These are phyloP conservation scores for Pseudoips prasinana DNA, from an alignment of 2,888 invertebrate genomes.

Conservation along the genomic window DNA sequence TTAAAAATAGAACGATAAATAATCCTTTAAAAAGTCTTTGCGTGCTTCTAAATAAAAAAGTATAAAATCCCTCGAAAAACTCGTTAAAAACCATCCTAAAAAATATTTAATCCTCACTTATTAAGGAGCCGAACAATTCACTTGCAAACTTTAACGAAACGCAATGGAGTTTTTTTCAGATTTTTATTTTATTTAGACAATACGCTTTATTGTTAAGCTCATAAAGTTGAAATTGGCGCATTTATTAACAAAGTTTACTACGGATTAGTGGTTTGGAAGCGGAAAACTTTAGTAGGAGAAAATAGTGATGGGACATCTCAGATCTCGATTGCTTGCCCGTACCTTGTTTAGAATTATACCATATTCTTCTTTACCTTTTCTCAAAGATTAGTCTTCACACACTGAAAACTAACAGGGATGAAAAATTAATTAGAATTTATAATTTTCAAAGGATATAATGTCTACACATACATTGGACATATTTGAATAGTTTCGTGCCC, in stretches of 20 bases:
- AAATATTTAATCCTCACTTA: slow-evolving; percentile 42
- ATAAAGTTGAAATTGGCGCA: slow-evolving; percentile 52
- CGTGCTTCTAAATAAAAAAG: neutral
- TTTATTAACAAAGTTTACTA: slow-evolving; percentile 52
- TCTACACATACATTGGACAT: no score
- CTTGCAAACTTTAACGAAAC: slow-evolving; percentile 36
- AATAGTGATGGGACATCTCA: slow-evolving; percentile 24
- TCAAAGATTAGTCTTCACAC: no score
- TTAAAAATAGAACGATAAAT: slow-evolving; percentile 7
- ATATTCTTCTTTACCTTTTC: no score
- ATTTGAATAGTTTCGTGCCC: no score
- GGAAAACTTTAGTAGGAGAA: slow-evolving; percentile 36
- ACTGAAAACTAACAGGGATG: no score
- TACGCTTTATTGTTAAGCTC: slow-evolving; percentile 33
- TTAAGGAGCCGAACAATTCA: slow-evolving; percentile 43
- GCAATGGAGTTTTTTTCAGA: slow-evolving; percentile 18
- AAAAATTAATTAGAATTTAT: no score
- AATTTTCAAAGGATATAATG: no score
- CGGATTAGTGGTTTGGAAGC: slow-evolving; percentile 55
- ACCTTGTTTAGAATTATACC: no score
- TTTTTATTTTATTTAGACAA: slow-evolving; percentile 19
- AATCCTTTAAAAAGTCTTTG: slow-evolving; percentile 10
- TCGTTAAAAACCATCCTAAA: slow-evolving; percentile 24
- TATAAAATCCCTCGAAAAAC: slow-evolving; percentile 18
- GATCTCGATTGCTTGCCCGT: neutral